phyloP scores from a whole-genome alignment of 1,140 invertebrate genomes.

The Aleiodes sp. region DNA sequence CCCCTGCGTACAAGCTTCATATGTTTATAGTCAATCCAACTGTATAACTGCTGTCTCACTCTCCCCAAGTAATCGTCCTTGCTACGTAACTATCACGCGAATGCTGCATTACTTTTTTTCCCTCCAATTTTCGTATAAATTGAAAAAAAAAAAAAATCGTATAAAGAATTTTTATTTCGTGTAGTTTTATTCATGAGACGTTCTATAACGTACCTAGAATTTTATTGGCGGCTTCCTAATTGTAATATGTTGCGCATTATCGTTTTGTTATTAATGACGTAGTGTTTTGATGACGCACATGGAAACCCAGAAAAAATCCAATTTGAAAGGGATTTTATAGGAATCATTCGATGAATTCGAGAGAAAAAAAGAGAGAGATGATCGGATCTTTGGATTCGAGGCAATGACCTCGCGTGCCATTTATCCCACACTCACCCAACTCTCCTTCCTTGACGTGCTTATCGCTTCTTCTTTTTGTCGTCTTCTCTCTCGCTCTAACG shows the following conservation, averaged over 20 bases:
- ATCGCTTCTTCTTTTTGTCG: constrained; percentile 20
- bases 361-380: constrained; percentile 1
- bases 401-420: constrained; percentile 65
- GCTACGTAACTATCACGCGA: background rate
- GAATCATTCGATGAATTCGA: constrained; percentile 23
- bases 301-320: no score
- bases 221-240: background rate
- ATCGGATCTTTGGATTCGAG: constrained; percentile 60
- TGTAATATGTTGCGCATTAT: background rate
- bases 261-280: background rate
- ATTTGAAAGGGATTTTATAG: background rate
- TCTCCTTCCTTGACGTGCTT: constrained; percentile 26
- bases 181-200: background rate
- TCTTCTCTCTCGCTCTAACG: constrained; percentile 23
- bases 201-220: background rate
- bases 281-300: no score
- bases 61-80: background rate
- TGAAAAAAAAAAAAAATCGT: background rate
- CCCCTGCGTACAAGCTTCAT: no score
- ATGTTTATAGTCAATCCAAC: background rate
- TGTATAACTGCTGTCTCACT: background rate
- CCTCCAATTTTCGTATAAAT: background rate
- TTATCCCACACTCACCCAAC: constrained; percentile 51
- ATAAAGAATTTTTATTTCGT: background rate
- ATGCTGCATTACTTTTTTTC: background rate